Conservation (phyloP, 2,797 vertebrate genomes). For the Sebastes ruberrimus region DNA sequence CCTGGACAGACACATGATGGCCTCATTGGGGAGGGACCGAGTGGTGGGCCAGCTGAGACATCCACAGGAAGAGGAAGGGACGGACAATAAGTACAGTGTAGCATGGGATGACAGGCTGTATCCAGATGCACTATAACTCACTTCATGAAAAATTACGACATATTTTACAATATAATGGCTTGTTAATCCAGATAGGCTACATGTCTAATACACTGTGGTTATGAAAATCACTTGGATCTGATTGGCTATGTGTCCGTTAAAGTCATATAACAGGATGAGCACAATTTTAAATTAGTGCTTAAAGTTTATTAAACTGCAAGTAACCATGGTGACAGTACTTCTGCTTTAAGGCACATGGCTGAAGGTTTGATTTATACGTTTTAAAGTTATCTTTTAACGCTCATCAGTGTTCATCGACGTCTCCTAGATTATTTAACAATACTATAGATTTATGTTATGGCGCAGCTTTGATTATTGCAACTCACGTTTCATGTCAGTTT, state of each 20-base stretch:
- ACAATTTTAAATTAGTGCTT: background rate
- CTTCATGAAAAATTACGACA: conserved; percentile 16
- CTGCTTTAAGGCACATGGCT: background rate
- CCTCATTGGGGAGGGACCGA: conserved; percentile 14
- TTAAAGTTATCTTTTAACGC: background rate
- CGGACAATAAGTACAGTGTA: conserved; percentile 24
- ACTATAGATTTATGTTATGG: background rate
- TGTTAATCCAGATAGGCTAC: background rate
- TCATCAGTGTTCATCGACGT: background rate
- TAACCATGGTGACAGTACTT: background rate
- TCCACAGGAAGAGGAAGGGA: conserved; percentile 32
- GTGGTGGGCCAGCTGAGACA: conserved; percentile 14
- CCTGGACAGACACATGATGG: conserved; percentile 55
- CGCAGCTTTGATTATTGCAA: background rate
- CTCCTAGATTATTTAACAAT: background rate
- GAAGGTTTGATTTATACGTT: background rate
- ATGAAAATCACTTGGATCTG: background rate
- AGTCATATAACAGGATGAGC: background rate
- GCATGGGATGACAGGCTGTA: conserved; percentile 9
- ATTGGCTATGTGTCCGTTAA: background rate
- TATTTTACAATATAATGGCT: background rate
- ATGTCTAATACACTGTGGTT: background rate
- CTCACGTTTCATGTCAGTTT: background rate
- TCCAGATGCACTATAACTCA: conserved; percentile 32
- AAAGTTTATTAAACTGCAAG: background rate